These are phyloP conservation scores for Drosophila truncata DNA, from an alignment of 1,140 invertebrate species.

Conservation along the genomic window DNA sequence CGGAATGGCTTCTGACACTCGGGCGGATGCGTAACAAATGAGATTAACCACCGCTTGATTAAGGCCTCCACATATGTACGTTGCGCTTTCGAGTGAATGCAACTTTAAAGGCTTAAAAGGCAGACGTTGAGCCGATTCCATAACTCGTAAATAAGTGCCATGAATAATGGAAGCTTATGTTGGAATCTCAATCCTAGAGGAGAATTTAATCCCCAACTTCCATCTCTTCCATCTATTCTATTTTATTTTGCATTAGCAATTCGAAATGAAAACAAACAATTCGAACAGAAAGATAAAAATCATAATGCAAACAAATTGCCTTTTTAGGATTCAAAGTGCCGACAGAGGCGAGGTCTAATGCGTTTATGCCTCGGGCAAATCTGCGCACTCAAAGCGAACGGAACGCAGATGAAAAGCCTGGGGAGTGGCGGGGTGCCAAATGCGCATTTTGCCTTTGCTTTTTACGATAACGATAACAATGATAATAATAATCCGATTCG, in stretches of 20 bases:
- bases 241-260: constrained; percentile 25
- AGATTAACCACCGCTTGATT: constrained; percentile 21
- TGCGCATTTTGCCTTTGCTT: constrained; percentile 50
- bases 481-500: constrained; percentile 62
- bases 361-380: constrained; percentile 58
- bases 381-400: constrained; percentile 27
- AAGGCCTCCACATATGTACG: neutral
- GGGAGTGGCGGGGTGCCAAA: constrained; percentile 10
- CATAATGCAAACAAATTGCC: constrained; percentile 69
- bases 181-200: neutral
- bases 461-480: constrained; percentile 61
- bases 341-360: constrained; percentile 48
- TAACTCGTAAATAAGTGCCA: neutral
- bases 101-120: neutral
- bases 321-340: constrained; percentile 72
- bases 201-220: neutral
- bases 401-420: constrained; percentile 8
- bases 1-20: neutral
- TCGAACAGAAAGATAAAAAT: constrained; percentile 52
- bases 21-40: constrained; percentile 2
- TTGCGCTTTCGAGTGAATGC: neutral
- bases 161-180: neutral
- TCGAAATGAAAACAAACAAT: constrained; percentile 50
- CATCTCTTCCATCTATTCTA: neutral
- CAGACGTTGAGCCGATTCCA: neutral